These are phyloP conservation scores for Hydrozoanthus tunicans DNA, from an alignment of 64 coral and sea anemone species.

Conservation along the genomic window DNA sequence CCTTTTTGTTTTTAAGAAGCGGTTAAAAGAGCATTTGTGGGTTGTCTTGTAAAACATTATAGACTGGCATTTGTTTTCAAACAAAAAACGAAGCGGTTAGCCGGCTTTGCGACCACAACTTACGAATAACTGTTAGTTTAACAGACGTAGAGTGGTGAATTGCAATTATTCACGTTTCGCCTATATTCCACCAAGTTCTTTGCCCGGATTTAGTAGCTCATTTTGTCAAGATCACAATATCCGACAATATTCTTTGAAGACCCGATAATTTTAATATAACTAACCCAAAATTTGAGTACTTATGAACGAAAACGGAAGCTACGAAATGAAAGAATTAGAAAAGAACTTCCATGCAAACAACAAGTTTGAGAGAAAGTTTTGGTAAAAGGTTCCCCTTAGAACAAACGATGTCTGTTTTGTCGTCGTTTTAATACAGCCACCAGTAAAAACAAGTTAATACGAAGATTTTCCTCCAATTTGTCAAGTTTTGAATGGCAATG, in stretches of 20 bases:
- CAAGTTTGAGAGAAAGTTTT: background rate
- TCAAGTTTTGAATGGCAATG: slow-evolving; percentile 53
- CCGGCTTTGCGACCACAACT: background rate
- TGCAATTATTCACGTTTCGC: background rate
- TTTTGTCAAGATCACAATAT: slow-evolving; percentile 55
- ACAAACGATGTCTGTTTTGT: background rate
- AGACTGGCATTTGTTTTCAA: slow-evolving; percentile 15
- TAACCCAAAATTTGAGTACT: slow-evolving; percentile 48
- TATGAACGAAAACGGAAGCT: slow-evolving; percentile 44
- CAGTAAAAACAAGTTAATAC: slow-evolving; percentile 38
- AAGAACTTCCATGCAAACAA: background rate
- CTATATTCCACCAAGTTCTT: background rate
- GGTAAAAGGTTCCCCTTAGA: background rate
- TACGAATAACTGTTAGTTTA: background rate
- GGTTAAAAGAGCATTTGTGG: slow-evolving; percentile 58
- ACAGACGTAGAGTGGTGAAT: too few species aligned
- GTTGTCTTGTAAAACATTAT: slow-evolving; percentile 11
- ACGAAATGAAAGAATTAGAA: background rate
- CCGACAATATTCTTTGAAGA: slow-evolving; percentile 49
- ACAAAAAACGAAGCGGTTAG: background rate
- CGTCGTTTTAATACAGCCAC: slow-evolving; percentile 48
- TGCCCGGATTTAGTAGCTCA: background rate
- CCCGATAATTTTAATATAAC: slow-evolving; percentile 62
- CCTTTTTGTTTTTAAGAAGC: slow-evolving; percentile 48
- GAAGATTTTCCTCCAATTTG: slow-evolving; percentile 33